Conservation (phyloP, 2,113 vertebrate species). For the Oriolus oriolus region DNA sequence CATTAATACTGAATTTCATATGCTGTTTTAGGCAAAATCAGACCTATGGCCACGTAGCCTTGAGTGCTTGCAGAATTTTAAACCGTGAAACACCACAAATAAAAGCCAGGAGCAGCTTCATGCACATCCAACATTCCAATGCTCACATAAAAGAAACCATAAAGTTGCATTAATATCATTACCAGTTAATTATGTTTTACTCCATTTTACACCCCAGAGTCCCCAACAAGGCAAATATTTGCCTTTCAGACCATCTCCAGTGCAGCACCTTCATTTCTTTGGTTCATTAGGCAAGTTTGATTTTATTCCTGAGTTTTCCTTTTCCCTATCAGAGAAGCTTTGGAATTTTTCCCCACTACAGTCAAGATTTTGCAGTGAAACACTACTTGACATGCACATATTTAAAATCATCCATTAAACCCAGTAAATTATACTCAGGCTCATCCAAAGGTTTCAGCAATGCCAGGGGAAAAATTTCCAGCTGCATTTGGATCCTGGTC, state of each 20-base stretch:
- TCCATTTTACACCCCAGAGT: not conserved
- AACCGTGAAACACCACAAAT: not conserved
- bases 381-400: accelerated
- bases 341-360: not conserved
- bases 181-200: not conserved
- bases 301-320: not conserved
- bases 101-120: not conserved
- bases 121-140: not conserved
- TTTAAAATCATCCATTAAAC: not conserved
- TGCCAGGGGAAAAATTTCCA: not conserved
- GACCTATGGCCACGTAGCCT: not conserved
- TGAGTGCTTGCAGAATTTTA: not conserved
- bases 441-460: not conserved
- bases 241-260: not conserved
- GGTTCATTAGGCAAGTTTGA: not conserved
- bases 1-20: accelerated
- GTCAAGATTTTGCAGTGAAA: not conserved
- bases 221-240: not conserved
- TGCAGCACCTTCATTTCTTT: not conserved
- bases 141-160: not conserved
- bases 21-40: not conserved
- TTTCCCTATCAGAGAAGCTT: not conserved
- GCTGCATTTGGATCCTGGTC: not conserved
- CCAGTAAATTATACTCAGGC: not conserved
- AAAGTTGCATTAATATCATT: not conserved